Evolutionary conservation across 2,888 invertebrate genomes (phyloP).

Genomic region (Oscheius sp.): DNA sequence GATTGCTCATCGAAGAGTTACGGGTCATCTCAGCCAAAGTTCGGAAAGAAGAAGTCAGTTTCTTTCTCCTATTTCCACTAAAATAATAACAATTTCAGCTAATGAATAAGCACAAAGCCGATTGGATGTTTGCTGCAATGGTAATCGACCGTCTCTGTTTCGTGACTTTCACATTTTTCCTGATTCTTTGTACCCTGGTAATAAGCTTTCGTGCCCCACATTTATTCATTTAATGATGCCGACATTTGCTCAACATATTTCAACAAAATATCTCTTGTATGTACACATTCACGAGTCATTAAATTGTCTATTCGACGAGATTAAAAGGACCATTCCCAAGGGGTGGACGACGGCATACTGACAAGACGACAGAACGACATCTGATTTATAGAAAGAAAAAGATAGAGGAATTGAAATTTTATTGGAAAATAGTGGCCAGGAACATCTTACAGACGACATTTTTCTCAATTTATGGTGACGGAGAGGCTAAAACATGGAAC

Average conservation of each 20-base stretch:
- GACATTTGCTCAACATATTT: constrained; percentile 15
- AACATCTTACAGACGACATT: too few relatives aligned
- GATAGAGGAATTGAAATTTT: too few relatives aligned
- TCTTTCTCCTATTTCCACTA: background rate
- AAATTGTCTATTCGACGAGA: too few relatives aligned
- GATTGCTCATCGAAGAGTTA: constrained; percentile 55
- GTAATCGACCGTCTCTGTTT: constrained; percentile 70
- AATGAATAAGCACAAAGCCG: constrained; percentile 67
- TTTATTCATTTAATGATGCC: constrained; percentile 58
- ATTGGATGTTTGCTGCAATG: constrained; percentile 72
- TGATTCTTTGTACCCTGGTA: constrained; percentile 64
- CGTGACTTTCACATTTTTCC: constrained; percentile 66
- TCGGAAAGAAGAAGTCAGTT: constrained; percentile 64
- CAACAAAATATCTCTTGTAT: background rate
- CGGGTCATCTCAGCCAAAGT: constrained; percentile 64
- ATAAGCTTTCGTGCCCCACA: constrained; percentile 69
- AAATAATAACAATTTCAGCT: constrained; percentile 42
- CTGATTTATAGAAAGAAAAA: too few relatives aligned
- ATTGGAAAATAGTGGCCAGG: too few relatives aligned
- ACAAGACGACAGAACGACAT: too few relatives aligned
- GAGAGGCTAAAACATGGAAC: too few relatives aligned
- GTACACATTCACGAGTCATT: too few relatives aligned
- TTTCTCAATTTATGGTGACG: too few relatives aligned
- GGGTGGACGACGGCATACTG: too few relatives aligned
- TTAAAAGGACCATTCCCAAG: too few relatives aligned